Evolutionary conservation across 2,888 invertebrate species (phyloP).

Genomic region (Agapetus fuscipes): DNA sequence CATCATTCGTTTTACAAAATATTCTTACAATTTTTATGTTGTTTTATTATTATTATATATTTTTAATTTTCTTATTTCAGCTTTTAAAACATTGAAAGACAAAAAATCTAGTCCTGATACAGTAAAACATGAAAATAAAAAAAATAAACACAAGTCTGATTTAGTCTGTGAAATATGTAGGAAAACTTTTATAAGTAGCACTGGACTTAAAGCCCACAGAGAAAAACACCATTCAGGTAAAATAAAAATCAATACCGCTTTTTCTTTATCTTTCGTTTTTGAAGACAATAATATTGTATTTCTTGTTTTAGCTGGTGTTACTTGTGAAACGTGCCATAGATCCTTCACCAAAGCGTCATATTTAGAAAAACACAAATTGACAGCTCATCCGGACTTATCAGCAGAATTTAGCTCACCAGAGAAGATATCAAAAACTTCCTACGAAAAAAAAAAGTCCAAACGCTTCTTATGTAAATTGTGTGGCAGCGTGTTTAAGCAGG

Average conservation of each 20-base stretch:
- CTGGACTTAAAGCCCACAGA: slow-evolving; percentile 15
- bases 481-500: slow-evolving; percentile 11
- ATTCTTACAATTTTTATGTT: not conserved
- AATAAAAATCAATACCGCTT: too few species aligned
- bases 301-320: slow-evolving; percentile 11
- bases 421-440: slow-evolving; percentile 1
- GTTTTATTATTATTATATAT: not conserved
- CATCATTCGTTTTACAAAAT: too few species aligned
- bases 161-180: slow-evolving; percentile 15
- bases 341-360: slow-evolving; percentile 14
- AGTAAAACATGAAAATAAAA: not conserved
- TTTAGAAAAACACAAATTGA: slow-evolving; percentile 15
- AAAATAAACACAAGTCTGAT: slow-evolving; percentile 4
- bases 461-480: slow-evolving; percentile 16
- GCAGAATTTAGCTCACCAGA: not conserved
- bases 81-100: slow-evolving; percentile 12
- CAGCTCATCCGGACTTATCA: slow-evolving; percentile 10
- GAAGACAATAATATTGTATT: too few species aligned
- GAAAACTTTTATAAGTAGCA: slow-evolving; percentile 7
- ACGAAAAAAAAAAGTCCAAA: slow-evolving; percentile 1
- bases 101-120: slow-evolving; percentile 6
- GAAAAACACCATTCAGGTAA: slow-evolving; percentile 14
- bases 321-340: slow-evolving; percentile 15
- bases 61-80: slow-evolving; percentile 13
- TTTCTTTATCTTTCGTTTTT: too few species aligned